Evolutionary conservation across 1,140 invertebrate genomes (phyloP).

Genomic region (Bombus soroeensis): DNA sequence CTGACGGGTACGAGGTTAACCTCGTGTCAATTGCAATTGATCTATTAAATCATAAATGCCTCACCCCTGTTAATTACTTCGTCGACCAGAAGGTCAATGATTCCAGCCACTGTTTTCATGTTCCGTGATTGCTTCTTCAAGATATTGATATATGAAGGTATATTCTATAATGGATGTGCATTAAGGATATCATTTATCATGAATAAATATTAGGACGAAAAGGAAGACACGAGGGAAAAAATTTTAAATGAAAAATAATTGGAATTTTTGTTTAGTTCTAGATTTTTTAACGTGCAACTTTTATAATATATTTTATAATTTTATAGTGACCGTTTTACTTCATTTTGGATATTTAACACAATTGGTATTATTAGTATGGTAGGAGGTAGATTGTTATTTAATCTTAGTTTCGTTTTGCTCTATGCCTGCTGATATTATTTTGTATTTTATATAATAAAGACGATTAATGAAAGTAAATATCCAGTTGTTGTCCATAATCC

Average conservation of each 20-base stretch:
- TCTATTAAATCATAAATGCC: slow-evolving; percentile 37
- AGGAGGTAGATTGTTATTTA: background rate
- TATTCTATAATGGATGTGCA: too few relatives aligned
- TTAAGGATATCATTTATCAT: background rate
- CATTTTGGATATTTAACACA: too few relatives aligned
- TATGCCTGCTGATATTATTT: background rate
- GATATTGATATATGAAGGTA: background rate
- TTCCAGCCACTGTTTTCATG: background rate
- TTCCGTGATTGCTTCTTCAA: too few relatives aligned
- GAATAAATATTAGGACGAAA: background rate
- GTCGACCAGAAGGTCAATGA: background rate
- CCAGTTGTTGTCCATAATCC: too few relatives aligned
- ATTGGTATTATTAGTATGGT: too few relatives aligned
- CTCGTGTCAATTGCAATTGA: slow-evolving; percentile 30
- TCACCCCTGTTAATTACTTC: background rate
- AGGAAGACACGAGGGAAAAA: background rate
- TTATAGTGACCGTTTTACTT: too few relatives aligned
- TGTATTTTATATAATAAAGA: background rate
- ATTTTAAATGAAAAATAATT: background rate
- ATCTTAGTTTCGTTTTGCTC: background rate
- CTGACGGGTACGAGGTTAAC: slow-evolving; percentile 9
- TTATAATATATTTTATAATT: too few relatives aligned
- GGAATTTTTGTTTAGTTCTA: too few relatives aligned
- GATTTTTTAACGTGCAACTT: background rate
- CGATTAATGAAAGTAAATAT: too few relatives aligned